Base-by-base conservation (phyloP, 2,888 invertebrate species). In the Reticulitermes lucifugus region DNA sequence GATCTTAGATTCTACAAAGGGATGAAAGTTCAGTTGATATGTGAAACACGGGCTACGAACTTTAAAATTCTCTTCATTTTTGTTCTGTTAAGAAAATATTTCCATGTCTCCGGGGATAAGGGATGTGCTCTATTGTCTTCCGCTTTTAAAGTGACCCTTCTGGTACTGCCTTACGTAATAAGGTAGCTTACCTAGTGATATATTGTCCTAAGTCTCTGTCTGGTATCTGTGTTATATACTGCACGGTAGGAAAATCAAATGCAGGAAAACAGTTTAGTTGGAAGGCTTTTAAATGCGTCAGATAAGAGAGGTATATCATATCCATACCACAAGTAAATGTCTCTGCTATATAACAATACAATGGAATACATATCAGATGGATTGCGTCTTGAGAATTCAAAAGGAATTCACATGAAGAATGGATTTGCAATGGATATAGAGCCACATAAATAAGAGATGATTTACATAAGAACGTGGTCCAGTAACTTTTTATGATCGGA, bases 121-220 rank as follows among this genome's bases (percentile, higher is more conserved):
- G 21, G 60, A 22, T 60, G 12, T 21, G 6, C 12, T 60, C 1
- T 65, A 65, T 65, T 65, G n/a, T 6, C 25, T n/a, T 65, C 65
- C 25, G 51, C 46, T 77, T 77, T 77, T 7, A 51, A 77, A 77
- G 77, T 77, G 77, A 77, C 77, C 77, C 77, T 77, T 77, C 77
- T 77, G 77, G 22, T 77, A n/a, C n/a, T 51, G 43, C 43, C n/a
- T 14, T 55, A 55, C 21, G 77, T n/a, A 77, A 77, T 77, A 77
- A 77, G 77, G n/a, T 51, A 25, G 77, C 77, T 77, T 77, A 77
- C 41, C 43, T 21, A 46, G 46, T 77, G 77, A 77, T 46, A 77
- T 77, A 77, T 77, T 46, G 77, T n/a, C 41, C 25, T 51, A 77
- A 77, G 46, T 21, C 43, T 73, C 35, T 12, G 46, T 77, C 43